Evolutionary conservation across 92 coral and sea anemone species (phyloP).

Genomic region (Phenganax subtilis): DNA sequence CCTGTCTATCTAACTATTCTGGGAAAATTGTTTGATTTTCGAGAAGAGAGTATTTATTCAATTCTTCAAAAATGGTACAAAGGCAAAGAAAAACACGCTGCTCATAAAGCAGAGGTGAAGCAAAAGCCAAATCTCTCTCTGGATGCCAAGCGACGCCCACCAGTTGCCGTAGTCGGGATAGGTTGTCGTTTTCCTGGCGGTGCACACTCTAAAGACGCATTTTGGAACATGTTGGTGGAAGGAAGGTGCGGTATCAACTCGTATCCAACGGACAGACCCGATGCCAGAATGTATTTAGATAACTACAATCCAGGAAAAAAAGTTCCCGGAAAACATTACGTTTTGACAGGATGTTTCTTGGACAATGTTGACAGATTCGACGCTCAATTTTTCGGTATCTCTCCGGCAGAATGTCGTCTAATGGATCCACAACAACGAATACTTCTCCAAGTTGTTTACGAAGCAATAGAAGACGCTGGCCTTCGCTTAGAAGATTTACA

Average conservation of each 20-base stretch:
- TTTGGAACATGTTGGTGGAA: conserved; percentile 52
- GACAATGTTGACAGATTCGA: conserved; percentile 46
- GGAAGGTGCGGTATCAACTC: conserved; percentile 45
- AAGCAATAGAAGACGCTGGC: conserved; percentile 64
- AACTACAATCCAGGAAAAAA: conserved; percentile 43
- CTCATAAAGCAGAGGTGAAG: not conserved
- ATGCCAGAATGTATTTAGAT: conserved; percentile 11
- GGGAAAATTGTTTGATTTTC: conserved; percentile 39
- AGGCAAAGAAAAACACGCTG: not conserved
- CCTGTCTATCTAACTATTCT: conserved; percentile 37
- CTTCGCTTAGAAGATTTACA: conserved; percentile 55
- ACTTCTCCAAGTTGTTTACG: conserved; percentile 53
- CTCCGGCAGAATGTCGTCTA: conserved; percentile 45
- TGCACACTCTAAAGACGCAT: conserved; percentile 40
- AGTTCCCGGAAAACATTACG: conserved; percentile 47
- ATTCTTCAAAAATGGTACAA: conserved; percentile 16
- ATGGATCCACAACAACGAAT: conserved; percentile 61
- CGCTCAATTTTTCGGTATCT: conserved; percentile 49
- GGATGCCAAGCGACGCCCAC: not conserved
- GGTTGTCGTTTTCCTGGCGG: conserved; percentile 55
- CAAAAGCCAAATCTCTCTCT: conserved; percentile 5
- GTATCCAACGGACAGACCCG: conserved; percentile 43
- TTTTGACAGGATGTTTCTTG: conserved; percentile 47
- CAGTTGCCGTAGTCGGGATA: conserved; percentile 50
- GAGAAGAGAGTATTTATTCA: not conserved